Evolutionary conservation across 2,888 invertebrate species (phyloP).

Genomic region (Sycophila texana): DNA sequence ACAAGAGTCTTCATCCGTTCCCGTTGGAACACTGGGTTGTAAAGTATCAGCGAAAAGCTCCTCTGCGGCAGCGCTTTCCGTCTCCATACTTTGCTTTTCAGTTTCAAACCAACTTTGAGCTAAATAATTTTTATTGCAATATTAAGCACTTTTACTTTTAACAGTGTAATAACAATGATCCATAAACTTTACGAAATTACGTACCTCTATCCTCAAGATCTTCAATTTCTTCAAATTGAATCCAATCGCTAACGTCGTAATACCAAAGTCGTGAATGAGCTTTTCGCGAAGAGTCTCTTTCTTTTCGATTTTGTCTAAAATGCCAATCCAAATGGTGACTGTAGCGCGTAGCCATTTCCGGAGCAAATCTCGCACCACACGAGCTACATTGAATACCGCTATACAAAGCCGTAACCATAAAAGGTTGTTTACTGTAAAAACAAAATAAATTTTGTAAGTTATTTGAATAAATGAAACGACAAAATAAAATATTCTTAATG

Average conservation of each 20-base stretch:
- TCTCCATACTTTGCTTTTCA: slow-evolving; percentile 79
- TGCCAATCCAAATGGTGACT: slow-evolving; percentile 99
- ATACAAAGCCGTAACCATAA: slow-evolving; percentile 84
- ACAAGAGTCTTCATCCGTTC: slow-evolving; percentile 47
- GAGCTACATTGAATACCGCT: slow-evolving; percentile 97
- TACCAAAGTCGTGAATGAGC: slow-evolving; percentile 93
- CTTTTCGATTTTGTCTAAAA: slow-evolving; percentile 93
- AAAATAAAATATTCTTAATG: slow-evolving; percentile 36
- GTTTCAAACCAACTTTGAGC: slow-evolving; percentile 93
- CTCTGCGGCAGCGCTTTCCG: slow-evolving; percentile 77
- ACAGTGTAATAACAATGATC: too few relatives aligned
- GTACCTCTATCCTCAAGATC: slow-evolving; percentile 91
- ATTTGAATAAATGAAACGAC: background rate
- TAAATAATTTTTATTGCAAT: slow-evolving; percentile 64
- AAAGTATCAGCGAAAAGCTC: slow-evolving; percentile 80
- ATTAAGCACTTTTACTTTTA: background rate
- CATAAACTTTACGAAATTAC: slow-evolving; percentile 32
- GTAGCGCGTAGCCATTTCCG: slow-evolving; percentile 92
- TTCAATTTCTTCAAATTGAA: slow-evolving; percentile 95
- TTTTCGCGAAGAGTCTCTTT: slow-evolving; percentile 89
- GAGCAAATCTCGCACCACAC: slow-evolving; percentile 95
- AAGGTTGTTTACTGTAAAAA: slow-evolving; percentile 82
- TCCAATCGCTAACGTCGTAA: slow-evolving; percentile 93
- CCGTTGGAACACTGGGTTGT: slow-evolving; percentile 59
- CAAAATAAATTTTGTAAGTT: background rate